phyloP scores from a whole-genome alignment of 2,888 invertebrate genomes.

The Tetrapedia diversipes region DNA sequence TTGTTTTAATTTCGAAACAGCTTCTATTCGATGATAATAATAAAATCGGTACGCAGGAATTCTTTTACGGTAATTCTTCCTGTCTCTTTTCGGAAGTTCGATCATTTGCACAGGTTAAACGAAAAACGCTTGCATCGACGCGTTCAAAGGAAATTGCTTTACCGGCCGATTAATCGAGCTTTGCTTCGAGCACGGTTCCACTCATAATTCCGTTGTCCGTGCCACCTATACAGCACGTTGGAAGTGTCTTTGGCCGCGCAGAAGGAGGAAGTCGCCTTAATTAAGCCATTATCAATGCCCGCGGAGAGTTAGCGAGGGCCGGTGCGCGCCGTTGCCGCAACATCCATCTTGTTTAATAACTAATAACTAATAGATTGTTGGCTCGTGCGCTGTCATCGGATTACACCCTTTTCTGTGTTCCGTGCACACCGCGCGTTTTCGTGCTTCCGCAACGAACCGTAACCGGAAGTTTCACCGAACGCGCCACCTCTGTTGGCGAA shows the following conservation, averaged over 20 bases:
- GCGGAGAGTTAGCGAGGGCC: neutral
- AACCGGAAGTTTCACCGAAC: no score
- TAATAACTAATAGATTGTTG: constrained; percentile 18
- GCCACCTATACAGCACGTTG: neutral
- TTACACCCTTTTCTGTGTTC: neutral
- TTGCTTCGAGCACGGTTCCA: neutral
- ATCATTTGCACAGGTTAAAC: no score
- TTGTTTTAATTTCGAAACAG: no score
- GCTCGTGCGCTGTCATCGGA: neutral
- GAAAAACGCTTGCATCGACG: no score
- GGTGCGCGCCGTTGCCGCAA: neutral
- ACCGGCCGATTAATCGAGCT: constrained; percentile 3
- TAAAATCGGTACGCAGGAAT: no score
- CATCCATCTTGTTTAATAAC: constrained; percentile 32
- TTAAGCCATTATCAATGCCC: constrained; percentile 58
- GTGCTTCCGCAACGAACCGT: neutral
- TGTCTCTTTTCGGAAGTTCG: no score
- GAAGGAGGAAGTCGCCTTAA: constrained; percentile 46
- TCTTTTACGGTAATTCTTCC: no score
- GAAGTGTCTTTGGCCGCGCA: neutral
- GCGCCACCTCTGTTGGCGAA: no score
- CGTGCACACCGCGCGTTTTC: neutral
- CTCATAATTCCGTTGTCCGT: neutral
- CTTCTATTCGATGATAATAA: no score
- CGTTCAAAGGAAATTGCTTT: neutral